These are phyloP conservation scores for Mesitornis unicolor DNA, from an alignment of 2,113 vertebrate species.

Conservation along the genomic window DNA sequence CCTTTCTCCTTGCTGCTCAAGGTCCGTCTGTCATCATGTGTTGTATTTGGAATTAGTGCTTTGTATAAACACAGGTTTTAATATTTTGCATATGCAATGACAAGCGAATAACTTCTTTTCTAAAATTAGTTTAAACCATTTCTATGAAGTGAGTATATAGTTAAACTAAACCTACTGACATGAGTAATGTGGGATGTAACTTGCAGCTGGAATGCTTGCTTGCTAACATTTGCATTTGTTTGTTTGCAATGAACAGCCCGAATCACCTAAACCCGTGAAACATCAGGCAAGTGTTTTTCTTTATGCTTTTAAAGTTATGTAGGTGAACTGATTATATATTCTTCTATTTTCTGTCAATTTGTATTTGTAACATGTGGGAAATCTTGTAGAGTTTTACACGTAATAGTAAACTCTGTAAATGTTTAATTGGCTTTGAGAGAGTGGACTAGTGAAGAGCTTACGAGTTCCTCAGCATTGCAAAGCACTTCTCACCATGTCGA, in stretches of 20 bases:
- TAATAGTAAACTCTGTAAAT: not conserved
- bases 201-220: constrained; percentile 34
- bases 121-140: not conserved
- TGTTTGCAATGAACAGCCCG: constrained; percentile 90
- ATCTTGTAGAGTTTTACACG: not conserved
- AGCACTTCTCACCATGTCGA: not conserved
- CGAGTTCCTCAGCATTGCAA: not conserved
- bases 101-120: not conserved
- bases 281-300: constrained; percentile 91
- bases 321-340: constrained; percentile 52
- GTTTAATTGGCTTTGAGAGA: not conserved
- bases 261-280: constrained; percentile 93
- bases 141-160: not conserved
- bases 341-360: not conserved
- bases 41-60: not conserved
- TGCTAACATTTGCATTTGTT: constrained; percentile 89
- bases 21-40: not conserved
- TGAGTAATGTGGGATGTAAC: constrained; percentile 13
- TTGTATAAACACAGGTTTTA: not conserved
- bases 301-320: constrained; percentile 62
- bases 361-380: not conserved
- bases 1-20: not conserved
- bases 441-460: not conserved
- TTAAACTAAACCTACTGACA: not conserved
- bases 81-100: not conserved